Percentiles rank a stretch among this genome's conserved stretches.
phyloP scores from a whole-genome alignment of 2,113 vertebrate genomes.

The Tylochromis polylepis region DNA sequence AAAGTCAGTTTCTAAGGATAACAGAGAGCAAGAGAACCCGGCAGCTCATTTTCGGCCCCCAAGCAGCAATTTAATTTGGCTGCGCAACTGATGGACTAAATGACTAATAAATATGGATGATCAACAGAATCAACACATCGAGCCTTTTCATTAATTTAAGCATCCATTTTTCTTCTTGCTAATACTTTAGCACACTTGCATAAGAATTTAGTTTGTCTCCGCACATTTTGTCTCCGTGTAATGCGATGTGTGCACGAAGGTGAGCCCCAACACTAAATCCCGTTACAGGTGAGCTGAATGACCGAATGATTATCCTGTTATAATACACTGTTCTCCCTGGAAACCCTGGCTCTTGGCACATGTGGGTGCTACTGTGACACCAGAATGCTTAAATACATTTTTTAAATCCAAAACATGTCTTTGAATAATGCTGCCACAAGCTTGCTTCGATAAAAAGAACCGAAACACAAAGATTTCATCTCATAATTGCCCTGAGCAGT shows the following conservation, averaged over 20 bases:
- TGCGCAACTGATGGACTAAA: neutral
- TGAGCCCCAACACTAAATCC: neutral
- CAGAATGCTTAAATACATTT: neutral
- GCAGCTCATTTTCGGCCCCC: neutral
- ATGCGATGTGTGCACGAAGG: neutral
- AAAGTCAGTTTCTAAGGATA: neutral
- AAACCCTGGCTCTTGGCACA: neutral
- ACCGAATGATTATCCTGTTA: neutral
- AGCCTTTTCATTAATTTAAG: neutral
- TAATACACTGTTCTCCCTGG: neutral
- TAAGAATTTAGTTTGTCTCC: neutral
- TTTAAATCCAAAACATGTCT: neutral
- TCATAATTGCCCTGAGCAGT: neutral
- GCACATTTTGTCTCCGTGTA: neutral
- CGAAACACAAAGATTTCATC: neutral
- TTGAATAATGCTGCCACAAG: neutral
- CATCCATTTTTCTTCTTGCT: neutral
- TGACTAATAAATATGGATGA: neutral
- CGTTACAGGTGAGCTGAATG: neutral
- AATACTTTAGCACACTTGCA: neutral
- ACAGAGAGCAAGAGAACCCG: neutral
- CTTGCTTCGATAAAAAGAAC: neutral
- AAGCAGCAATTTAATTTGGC: neutral
- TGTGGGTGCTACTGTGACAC: neutral
- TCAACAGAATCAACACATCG: neutral